A percentile compares a stretch with the other conserved stretches of the same genome.
Evolutionary conservation across 2,113 vertebrate genomes (phyloP).

Genomic region (Phyllostomus hastatus): DNA sequence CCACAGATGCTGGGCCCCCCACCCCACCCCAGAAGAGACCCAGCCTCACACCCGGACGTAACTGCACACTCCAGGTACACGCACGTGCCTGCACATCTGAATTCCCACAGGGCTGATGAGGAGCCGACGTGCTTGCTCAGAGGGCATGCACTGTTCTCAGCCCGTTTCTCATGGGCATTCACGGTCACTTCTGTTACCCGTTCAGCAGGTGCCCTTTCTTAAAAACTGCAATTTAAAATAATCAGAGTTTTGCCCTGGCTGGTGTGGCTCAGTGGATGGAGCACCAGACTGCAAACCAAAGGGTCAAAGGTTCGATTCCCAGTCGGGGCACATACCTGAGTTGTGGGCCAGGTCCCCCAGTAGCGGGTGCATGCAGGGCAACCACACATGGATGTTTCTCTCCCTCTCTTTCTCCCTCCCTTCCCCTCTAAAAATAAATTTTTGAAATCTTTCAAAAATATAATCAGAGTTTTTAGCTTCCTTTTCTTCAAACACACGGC

Average conservation of each 20-base stretch:
- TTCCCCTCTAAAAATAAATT: too few species aligned
- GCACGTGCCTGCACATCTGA: rapidly evolving
- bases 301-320: too few species aligned
- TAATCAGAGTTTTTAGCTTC: neutral
- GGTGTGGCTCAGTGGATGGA: too few species aligned
- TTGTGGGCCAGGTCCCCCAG: too few species aligned
- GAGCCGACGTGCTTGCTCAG: neutral
- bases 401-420: too few species aligned
- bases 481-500: neutral
- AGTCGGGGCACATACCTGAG: too few species aligned
- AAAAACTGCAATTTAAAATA: neutral
- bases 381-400: too few species aligned
- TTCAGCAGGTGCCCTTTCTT: neutral
- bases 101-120: neutral
- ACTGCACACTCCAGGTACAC: neutral
- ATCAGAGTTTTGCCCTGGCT: too few species aligned
- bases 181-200: rapidly evolving
- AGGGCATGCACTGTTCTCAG: neutral
- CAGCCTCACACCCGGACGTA: neutral
- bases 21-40: too few species aligned
- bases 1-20: rapidly evolving
- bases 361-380: too few species aligned
- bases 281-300: too few species aligned
- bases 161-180: rapidly evolving
- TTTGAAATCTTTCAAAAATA: neutral